Evolutionary conservation across 2,797 vertebrate species (phyloP), one percentile per base, ranked within the genome.

Genomic region (Harpagifer antarcticus): DNA sequence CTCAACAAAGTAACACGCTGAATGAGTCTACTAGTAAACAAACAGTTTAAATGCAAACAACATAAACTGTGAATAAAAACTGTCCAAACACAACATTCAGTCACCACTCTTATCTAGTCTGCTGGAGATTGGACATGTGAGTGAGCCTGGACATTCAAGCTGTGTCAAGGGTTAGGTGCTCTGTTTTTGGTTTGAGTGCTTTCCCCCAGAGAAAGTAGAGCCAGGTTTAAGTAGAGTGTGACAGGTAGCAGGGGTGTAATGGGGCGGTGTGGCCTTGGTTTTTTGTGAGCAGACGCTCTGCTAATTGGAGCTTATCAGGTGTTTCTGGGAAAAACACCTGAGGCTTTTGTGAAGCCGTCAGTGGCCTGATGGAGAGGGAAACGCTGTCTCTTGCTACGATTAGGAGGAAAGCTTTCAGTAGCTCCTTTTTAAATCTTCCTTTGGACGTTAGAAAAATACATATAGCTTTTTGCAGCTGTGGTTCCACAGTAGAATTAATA

Each of bases 221-320:
- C n/a, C 19, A 4, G 59, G 52, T 79, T 73, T 64, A 60, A 64
- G 57, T 43, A 5, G 37, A 61, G 74, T 54, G 70, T 68, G 31
- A 69, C 82, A 82, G 84, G 86, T 83, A 81, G 83, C 88, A 88
- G 83, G 80, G 78, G 74, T 56, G 71, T 79, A 70, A 70, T 74
- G 27, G 79, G 65, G 48, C 9, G 17, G 37, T 9, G 47, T 87
- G 44, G 65, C 83, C 72, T 44, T 68, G 70, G 76, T 73, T 85
- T 85, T 72, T 75, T 52, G 62, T 74, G 65, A 86, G 75, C 83
- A 79, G 83, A 81, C 59, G 31, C 49, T 79, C 76, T 48, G 77
- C 89, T 94, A 95, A 95, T 94, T 95, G 89, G 83, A 81, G 87
- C 93, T 94, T 95, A 93, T 94, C 92, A 90, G 92, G 91, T 95